phyloP scores from a whole-genome alignment of 2,888 invertebrate genomes.

The Euphydryas editha region DNA sequence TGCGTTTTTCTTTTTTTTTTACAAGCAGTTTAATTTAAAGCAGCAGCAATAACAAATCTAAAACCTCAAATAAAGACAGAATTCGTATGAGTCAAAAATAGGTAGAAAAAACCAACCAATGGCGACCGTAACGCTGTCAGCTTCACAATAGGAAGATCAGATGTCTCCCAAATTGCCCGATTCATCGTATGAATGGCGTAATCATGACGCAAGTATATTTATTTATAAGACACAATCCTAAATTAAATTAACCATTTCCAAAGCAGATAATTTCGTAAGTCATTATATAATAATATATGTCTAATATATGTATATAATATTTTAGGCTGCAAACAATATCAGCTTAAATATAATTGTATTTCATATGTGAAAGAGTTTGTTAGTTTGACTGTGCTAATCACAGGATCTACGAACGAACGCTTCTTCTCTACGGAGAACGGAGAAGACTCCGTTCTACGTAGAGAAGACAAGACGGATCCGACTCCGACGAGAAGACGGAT shows the following conservation, averaged over 20 bases:
- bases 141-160: conserved; percentile 26
- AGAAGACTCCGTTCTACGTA: too few species aligned
- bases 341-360: conserved; percentile 2
- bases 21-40: not conserved
- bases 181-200: conserved; percentile 53
- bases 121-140: conserved; percentile 9
- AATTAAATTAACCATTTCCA: conserved; percentile 41
- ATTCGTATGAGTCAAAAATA: not conserved
- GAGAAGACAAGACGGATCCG: too few species aligned
- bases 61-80: not conserved
- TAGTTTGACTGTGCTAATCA: too few species aligned
- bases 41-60: not conserved
- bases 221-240: conserved; percentile 43
- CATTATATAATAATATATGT: too few species aligned
- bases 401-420: too few species aligned
- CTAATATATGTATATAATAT: not conserved
- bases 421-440: too few species aligned
- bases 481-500: too few species aligned
- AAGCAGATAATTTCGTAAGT: not conserved
- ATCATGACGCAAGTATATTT: conserved; percentile 52
- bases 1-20: too few species aligned
- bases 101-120: not conserved
- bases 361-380: too few species aligned
- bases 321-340: not conserved
- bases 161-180: conserved; percentile 49